Percentiles rank a stretch among this genome's conserved stretches.
Evolutionary conservation across 2,888 invertebrate genomes (phyloP).

Genomic region (Lagria hirta): DNA sequence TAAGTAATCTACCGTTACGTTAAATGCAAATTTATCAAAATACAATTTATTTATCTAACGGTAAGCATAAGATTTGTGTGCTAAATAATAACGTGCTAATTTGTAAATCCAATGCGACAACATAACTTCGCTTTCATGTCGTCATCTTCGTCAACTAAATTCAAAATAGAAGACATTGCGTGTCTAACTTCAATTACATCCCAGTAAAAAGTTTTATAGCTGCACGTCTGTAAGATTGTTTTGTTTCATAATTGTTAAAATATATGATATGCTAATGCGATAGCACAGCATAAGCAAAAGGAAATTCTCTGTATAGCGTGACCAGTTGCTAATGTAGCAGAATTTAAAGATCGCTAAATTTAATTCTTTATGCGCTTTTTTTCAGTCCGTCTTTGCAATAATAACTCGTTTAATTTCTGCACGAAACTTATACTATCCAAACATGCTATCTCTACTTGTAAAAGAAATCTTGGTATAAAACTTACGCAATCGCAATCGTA

Average conservation of each 20-base stretch:
- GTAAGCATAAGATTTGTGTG: too few species aligned
- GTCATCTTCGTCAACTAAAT: too few species aligned
- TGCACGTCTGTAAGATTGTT: constrained; percentile 34
- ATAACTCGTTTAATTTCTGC: constrained; percentile 29
- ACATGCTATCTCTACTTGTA: too few species aligned
- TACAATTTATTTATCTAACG: too few species aligned
- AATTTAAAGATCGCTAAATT: constrained; percentile 42
- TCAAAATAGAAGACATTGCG: constrained; percentile 38
- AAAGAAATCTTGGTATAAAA: too few species aligned
- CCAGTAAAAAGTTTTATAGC: constrained; percentile 39
- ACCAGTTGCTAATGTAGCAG: constrained; percentile 40
- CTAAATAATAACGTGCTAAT: too few species aligned
- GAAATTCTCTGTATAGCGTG: constrained; percentile 38
- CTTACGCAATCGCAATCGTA: too few species aligned
- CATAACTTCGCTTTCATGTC: too few species aligned
- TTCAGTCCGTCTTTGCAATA: constrained; percentile 25
- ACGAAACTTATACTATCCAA: constrained; percentile 26
- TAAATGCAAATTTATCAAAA: too few species aligned
- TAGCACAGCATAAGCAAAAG: constrained; percentile 27
- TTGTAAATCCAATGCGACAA: too few species aligned
- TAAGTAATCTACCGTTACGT: too few species aligned
- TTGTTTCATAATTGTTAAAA: constrained; percentile 39
- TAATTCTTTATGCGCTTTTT: constrained; percentile 33
- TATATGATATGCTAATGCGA: constrained; percentile 41
- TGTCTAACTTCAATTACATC: constrained; percentile 36